Percentiles rank a stretch among this genome's conserved stretches.
Evolutionary conservation across 35 echinoderm and acorn worm species (phyloP).

Genomic region (Ophiothrix spiculata): DNA sequence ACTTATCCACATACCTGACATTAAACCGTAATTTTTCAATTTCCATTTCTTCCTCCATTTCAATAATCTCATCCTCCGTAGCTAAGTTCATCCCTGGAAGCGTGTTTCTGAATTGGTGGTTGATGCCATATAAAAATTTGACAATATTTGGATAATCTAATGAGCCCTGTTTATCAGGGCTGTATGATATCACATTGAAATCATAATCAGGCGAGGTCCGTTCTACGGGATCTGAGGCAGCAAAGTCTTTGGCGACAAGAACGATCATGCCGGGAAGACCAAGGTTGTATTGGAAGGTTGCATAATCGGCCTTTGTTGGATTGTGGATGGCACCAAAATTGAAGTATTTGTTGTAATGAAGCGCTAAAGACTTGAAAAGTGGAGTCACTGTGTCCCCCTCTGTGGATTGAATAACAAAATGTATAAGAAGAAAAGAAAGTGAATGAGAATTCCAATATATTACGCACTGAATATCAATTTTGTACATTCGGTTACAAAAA

Average conservation of each 20-base stretch:
- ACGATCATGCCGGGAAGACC: slow-evolving; percentile 19
- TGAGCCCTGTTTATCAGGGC: neutral
- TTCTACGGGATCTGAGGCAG: neutral
- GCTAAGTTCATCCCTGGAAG: slow-evolving; percentile 20
- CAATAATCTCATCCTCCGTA: neutral
- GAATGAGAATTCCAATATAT: no score
- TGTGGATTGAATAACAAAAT: neutral
- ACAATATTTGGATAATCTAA: slow-evolving; percentile 27
- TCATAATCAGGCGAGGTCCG: neutral
- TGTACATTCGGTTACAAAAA: no score
- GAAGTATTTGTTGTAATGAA: slow-evolving; percentile 31
- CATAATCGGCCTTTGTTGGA: neutral
- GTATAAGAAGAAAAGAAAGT: no score
- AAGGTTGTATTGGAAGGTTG: slow-evolving; percentile 6
- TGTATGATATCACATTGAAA: slow-evolving; percentile 14
- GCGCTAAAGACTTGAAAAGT: slow-evolving; percentile 17
- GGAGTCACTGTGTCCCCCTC: neutral
- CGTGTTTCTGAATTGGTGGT: neutral
- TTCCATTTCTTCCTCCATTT: slow-evolving; percentile 38
- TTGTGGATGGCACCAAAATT: slow-evolving; percentile 12
- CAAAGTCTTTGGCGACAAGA: slow-evolving; percentile 15
- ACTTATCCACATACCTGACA: slow-evolving; percentile 20
- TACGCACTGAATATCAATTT: no score
- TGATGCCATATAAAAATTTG: slow-evolving; percentile 26
- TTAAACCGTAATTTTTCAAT: slow-evolving; percentile 17